Evolutionary conservation across 1,140 invertebrate species (phyloP), one percentile per base, ranked within the genome.

Genomic region (Bombus difficillimus): DNA sequence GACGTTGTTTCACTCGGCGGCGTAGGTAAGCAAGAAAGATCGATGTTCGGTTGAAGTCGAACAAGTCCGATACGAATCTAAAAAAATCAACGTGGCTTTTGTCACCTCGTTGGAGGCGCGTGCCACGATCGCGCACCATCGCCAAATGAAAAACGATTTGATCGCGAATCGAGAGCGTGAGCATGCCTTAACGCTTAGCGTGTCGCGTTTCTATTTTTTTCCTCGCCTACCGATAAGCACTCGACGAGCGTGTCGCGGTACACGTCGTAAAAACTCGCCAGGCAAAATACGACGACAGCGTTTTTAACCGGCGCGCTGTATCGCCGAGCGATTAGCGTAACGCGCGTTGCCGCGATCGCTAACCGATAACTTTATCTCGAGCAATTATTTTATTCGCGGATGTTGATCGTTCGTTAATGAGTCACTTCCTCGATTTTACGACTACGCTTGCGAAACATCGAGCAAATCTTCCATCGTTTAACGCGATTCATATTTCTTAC

Each of bases 321-420:
- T 72, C 81, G 71, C 34, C 66, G 8, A 34, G 66, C 90, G 92
- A 94, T 94, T 93, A 93, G 90, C 93, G 94, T 94, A 93, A 92
- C 91, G 74, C 82, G 74, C 75, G 66, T 71, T 71, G 83, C 81
- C 81, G 90, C 91, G 93, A 94, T 94, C 88, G 86, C 73, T 86
- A 77, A 71, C 85, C 89, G 94, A 94, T 95, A 94, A 81, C 69
- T 85, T 81, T 85, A 85, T 85, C 75, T 71, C 66, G 90, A 86
- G 90, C 92, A 95, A 95, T 95, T 93, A 93, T 93, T 92, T 91
- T 83, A 75, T 82, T 78, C 83, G 88, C 85, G 89, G 91, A 93
- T 92, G 92, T 93, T 93, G 93, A 95, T 95, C 93, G 91, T 94
- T 88, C 89, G 85, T 89, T 95, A 94, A 94, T 94, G 91, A 92